Evolutionary conservation across 2,113 vertebrate species (phyloP).

Genomic region (Fulica atra): DNA sequence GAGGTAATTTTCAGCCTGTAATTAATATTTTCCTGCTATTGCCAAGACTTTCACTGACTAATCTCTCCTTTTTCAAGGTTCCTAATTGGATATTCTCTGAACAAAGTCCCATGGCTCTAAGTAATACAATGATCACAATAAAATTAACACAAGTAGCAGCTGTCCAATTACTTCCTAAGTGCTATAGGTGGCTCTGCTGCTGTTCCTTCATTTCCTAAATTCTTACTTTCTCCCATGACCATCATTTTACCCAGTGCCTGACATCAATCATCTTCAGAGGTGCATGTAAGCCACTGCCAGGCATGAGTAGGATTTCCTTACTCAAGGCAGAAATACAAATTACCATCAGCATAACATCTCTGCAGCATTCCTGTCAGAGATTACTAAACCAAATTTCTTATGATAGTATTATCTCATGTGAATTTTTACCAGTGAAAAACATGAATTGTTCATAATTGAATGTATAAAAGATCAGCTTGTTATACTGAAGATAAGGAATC

Average conservation of each 20-base stretch:
- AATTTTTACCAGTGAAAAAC: neutral
- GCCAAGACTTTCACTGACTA: neutral
- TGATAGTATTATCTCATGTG: neutral
- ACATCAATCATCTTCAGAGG: neutral
- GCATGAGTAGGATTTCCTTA: neutral
- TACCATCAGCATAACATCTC: neutral
- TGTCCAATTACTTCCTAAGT: neutral
- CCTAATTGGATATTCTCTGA: neutral
- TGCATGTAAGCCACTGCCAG: neutral
- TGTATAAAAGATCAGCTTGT: neutral
- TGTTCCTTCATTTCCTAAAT: neutral
- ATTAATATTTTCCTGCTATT: constrained; percentile 27
- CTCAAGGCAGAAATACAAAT: neutral
- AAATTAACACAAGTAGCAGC: neutral
- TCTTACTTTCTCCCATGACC: neutral
- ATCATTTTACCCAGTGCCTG: neutral
- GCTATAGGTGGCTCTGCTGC: neutral
- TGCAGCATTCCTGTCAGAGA: neutral
- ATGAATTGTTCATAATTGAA: neutral
- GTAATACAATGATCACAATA: neutral
- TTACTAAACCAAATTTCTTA: neutral
- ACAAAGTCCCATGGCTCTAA: neutral
- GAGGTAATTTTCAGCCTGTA: constrained; percentile 3
- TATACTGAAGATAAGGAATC: neutral
- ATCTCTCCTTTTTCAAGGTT: neutral